A percentile compares a stretch with the other conserved stretches of the same genome.
Evolutionary conservation across 2,888 invertebrate genomes (phyloP).

Genomic region (Eustalomyia histrio): DNA sequence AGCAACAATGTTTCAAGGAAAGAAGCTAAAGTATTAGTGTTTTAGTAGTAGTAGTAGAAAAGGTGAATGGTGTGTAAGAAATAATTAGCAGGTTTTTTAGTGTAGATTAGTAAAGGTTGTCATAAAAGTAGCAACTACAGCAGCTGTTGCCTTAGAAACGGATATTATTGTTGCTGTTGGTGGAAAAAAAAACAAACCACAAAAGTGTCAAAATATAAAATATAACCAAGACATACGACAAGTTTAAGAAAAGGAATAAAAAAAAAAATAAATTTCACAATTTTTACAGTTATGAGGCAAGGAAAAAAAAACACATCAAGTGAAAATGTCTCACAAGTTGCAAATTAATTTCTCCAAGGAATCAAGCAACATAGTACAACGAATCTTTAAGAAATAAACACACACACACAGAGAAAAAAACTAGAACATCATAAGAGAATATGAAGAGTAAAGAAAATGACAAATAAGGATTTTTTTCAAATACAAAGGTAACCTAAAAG

Average conservation of each 20-base stretch:
- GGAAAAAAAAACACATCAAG: constrained; percentile 60
- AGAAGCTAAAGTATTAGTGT: constrained; percentile 9
- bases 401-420: too few species aligned
- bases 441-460: constrained; percentile 6
- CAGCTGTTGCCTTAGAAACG: constrained; percentile 56
- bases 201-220: constrained; percentile 56
- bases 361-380: constrained; percentile 51
- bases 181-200: constrained; percentile 12
- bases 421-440: constrained; percentile 12
- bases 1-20: constrained; percentile 19
- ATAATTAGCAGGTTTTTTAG: constrained; percentile 61
- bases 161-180: not conserved
- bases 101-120: constrained; percentile 62
- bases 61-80: constrained; percentile 44
- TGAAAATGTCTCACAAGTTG: constrained; percentile 76
- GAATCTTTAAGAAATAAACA: constrained; percentile 24
- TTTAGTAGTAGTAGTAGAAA: not conserved
- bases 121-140: constrained; percentile 47
- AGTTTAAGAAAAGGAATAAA: constrained; percentile 7
- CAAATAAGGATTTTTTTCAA: constrained; percentile 32
- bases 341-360: constrained; percentile 78
- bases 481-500: constrained; percentile 50
- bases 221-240: constrained; percentile 23
- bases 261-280: constrained; percentile 60
- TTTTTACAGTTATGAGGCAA: constrained; percentile 33